phyloP scores from a whole-genome alignment of 2,888 invertebrate species.

The Synergus itoensis region DNA sequence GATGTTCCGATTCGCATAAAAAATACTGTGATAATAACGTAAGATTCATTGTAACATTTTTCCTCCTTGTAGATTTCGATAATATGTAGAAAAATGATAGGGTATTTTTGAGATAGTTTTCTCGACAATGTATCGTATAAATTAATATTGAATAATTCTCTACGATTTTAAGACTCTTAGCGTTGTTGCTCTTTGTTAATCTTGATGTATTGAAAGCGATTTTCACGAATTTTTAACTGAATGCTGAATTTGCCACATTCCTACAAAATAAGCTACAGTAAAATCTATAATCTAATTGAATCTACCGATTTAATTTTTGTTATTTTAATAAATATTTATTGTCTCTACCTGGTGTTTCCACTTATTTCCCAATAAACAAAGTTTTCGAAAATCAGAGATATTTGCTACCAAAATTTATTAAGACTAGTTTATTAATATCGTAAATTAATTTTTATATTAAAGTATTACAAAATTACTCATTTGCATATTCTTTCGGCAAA shows the following conservation, averaged over 20 bases:
- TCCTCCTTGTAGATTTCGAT: conserved; percentile 13
- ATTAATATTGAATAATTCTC: conserved; percentile 5
- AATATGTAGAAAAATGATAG: neutral
- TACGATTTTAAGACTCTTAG: neutral
- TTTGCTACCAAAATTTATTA: conserved; percentile 7
- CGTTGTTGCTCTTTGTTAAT: conserved; percentile 1
- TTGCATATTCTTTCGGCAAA: neutral
- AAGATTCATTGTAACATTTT: conserved; percentile 23
- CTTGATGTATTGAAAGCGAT: neutral
- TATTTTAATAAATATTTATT: conserved; percentile 39
- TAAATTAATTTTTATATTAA: conserved; percentile 4
- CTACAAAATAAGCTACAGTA: conserved; percentile 5
- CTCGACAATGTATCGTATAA: neutral
- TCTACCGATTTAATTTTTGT: neutral
- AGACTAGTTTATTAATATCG: conserved; percentile 11
- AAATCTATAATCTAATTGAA: neutral
- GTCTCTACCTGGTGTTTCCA: neutral
- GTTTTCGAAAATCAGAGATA: too few species aligned
- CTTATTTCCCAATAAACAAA: too few species aligned
- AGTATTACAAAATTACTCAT: conserved; percentile 10
- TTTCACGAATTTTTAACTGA: neutral
- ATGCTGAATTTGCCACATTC: conserved; percentile 10
- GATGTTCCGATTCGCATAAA: neutral
- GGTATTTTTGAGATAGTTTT: conserved; percentile 17
- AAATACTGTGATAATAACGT: conserved; percentile 43